Evolutionary conservation across 2,888 invertebrate species (phyloP).

Genomic region (Thereva nobilitata): DNA sequence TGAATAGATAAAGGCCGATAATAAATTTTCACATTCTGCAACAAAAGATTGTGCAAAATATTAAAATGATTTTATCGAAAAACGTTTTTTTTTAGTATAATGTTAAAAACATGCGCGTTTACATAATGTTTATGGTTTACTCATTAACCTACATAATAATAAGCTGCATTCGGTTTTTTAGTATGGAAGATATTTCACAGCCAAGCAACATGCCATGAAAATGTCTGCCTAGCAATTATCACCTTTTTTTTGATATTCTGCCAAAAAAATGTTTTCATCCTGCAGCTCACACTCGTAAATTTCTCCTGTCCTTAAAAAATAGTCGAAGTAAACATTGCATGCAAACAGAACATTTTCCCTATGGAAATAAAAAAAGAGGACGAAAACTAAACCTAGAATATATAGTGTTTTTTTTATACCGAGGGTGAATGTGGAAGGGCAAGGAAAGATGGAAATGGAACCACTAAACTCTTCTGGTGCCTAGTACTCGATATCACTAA

Average conservation of each 20-base stretch:
- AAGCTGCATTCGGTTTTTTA: no score
- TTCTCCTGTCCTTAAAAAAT: background rate
- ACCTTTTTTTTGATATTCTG: conserved; percentile 1
- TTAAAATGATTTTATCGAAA: no score
- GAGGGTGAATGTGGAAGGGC: background rate
- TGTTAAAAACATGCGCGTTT: no score
- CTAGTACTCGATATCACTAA: conserved; percentile 6
- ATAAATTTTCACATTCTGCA: no score
- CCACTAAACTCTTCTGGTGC: background rate
- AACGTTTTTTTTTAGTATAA: no score
- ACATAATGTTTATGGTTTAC: no score
- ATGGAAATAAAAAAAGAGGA: background rate
- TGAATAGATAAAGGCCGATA: no score
- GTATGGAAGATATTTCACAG: no score
- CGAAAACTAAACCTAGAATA: background rate
- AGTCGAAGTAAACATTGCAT: conserved; percentile 1
- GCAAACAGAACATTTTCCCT: background rate
- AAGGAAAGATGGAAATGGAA: background rate
- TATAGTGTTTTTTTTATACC: no score
- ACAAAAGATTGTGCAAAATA: no score
- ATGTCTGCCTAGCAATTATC: background rate
- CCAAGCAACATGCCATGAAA: no score
- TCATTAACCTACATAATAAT: no score
- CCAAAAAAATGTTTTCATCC: conserved; percentile 1
- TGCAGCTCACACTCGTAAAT: background rate